Evolutionary conservation across 2,113 vertebrate species (phyloP), one percentile per base, ranked within the genome.

Genomic region (Gavia stellata): DNA sequence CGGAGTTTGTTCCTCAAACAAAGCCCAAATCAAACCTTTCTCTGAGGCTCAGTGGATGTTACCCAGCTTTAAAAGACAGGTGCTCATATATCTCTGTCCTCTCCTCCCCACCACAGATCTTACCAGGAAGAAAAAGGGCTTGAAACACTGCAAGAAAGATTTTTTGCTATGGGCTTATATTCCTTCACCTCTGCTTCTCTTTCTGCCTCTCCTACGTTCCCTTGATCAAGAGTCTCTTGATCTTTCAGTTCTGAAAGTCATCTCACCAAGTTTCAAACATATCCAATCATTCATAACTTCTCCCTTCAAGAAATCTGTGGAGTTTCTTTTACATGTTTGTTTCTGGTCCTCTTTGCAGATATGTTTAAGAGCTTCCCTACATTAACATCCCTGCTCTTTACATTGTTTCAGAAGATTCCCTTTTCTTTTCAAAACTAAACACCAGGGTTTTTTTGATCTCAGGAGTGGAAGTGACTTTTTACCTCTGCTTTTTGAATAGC

Each of bases 221-320:
- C 90, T 96, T 91, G 93, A 97, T 91, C 94, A 96, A 82, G 47
- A 78, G 17, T n/a, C 59, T 86, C 92, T 95, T 96, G 88, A 97
- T 97, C 91, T 91, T 91, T 81, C 4, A 1, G 40, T 89, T 92
- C 70, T 81, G 61, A 53, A 94, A 91, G 66, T 79, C 80, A 53
- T 94, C 62, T 72, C 33, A 80, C 7, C 40, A 80, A 65, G 45
- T 87, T 96, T 94, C 86, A 94, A 92, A 79, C 31, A 26, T 70
- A 92, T 36, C 73, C 10, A 80, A 2, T 94, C 78, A 89, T 42
- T 92, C 77, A 59, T 77, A 91, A 33, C 31, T 77, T 92, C 49
- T 80, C 19, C 86, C 62, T 94, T 70, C 0, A 0, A 95, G 83
- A 91, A 95, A 87, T 36, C 42, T 66, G 44, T 75, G 8, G 14